Evolutionary conservation across 2,888 invertebrate genomes (phyloP), one percentile per base, ranked within the genome.

Genomic region (Chesias legatella): DNA sequence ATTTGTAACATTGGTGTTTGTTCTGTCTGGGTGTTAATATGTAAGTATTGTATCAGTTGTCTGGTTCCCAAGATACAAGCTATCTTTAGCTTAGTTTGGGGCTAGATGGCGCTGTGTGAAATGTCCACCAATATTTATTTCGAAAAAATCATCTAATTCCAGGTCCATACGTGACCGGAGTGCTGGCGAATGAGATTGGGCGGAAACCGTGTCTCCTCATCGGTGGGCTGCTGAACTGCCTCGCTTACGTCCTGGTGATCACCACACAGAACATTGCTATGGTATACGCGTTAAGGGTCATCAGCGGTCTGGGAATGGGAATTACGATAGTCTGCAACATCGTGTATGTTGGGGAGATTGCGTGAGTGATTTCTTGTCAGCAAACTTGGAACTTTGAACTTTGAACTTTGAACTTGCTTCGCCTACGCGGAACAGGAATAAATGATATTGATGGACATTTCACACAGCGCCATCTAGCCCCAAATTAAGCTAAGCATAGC

Each of bases 311-410:
- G 0, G 58, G 60, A 0, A 42, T 41, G 39, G 59, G 63, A 0
- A 57, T 58, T 10, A 54, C 58, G 2, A 45, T 37, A 1, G 56
- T 67, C 2, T 43, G 48, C n/a, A 60, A 52, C 29, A 35, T 66
- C 1, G 60, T 71, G 1, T 69, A 69, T n/a, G 49, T 69, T 7
- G 68, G 69, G 0, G 70, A 71, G 43, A 65, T 71, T 8, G 60
- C 67, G 70, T 70, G 39, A 66, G 69, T 65, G 36, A 9, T 7
- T 29, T 8, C n/a, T n/a, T 27, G 10, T 10, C 8, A 6, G 0
- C 6, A 22, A 17, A 17, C 2, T 3, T 17, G 13, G 13, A n/a
- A n/a, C 13, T 17, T 17, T 17, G n/a, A n/a, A n/a, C n/a, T n/a
- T n/a, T n/a, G n/a, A n/a, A n/a, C n/a, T n/a, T n/a, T n/a, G n/a